A percentile compares a stretch with the other conserved stretches of the same genome.
Evolutionary conservation across 53 echinoderm and acorn worm genomes (phyloP).

Genomic region (Temnopleurus reevesii): DNA sequence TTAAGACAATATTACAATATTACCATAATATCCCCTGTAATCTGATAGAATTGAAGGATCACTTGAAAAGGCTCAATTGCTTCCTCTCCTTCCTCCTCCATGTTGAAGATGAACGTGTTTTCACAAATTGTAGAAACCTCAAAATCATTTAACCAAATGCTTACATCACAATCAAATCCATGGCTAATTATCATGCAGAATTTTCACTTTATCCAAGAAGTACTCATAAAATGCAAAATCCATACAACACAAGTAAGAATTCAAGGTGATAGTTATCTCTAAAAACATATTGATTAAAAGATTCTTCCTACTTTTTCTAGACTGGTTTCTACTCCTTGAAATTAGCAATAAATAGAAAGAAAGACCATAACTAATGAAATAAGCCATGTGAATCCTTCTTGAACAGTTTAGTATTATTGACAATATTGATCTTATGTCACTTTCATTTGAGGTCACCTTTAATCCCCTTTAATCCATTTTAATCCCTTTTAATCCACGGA

Average conservation of each 20-base stretch:
- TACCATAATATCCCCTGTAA: conserved; percentile 40
- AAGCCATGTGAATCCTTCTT: background rate
- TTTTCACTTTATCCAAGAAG: background rate
- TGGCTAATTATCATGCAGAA: background rate
- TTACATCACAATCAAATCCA: too few species aligned
- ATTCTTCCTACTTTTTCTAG: background rate
- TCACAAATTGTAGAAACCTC: too few species aligned
- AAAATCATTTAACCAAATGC: too few species aligned
- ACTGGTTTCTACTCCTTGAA: background rate
- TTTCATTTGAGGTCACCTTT: background rate
- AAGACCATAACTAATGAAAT: background rate
- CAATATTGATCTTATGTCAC: background rate
- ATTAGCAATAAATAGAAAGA: background rate
- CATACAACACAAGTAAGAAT: background rate
- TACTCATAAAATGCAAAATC: background rate
- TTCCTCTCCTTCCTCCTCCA: conserved; percentile 25
- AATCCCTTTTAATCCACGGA: too few species aligned
- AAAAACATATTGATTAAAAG: background rate
- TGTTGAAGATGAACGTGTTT: background rate
- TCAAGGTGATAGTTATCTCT: background rate
- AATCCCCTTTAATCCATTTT: conserved; percentile 4
- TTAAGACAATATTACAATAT: background rate
- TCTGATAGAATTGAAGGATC: conserved; percentile 10
- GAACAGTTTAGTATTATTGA: background rate
- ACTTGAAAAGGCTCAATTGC: background rate